Evolutionary conservation across 1,140 invertebrate species (phyloP), one percentile per base, ranked within the genome.

Genomic region (Sitobion miscanthi): DNA sequence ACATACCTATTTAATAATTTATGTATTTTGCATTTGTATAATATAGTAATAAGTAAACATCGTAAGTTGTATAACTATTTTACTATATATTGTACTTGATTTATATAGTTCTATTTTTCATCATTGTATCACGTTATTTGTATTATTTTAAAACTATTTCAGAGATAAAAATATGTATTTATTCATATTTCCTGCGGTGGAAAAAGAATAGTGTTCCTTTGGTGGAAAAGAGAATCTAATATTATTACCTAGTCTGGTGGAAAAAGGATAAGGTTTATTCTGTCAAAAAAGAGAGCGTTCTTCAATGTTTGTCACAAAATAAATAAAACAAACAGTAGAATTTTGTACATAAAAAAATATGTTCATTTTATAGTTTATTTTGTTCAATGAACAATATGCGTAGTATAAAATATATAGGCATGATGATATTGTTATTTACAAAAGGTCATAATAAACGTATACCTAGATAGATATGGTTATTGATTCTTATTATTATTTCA

Each of bases 231-330:
- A 42, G 25, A 86, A 86, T 86, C 42, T 45, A 86, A 86, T 45
- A 42, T 86, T 86, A 86, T 86, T 77, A 45, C n/a, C 42, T 86
- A 86, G 83, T 45, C 45, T 86, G 85, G 85, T 11, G 42, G 85
- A 86, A 47, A 86, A 86, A 4, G 85, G 85, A 86, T 86, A 86
- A 86, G 45, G 85, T 86, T 86, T 86, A 47, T 86, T 47, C 30
- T 47, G 25, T 86, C 25, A 42, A 86, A 42, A 86, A 30, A 17
- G 11, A 86, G 42, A 47, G 25, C 45, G 25, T 47, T 47, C 42
- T 42, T 45, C 42, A 47, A 86, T 47, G 42, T 86, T 30, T 30
- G 42, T 86, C 23, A 47, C 25, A 86, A 86, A 86, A 47, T 47
- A 83, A 83, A 83, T 83, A 23, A 47, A 47, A 86, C 47, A 86